Base-by-base conservation (phyloP, 2,113 vertebrate genomes). In the Strigops habroptila region DNA sequence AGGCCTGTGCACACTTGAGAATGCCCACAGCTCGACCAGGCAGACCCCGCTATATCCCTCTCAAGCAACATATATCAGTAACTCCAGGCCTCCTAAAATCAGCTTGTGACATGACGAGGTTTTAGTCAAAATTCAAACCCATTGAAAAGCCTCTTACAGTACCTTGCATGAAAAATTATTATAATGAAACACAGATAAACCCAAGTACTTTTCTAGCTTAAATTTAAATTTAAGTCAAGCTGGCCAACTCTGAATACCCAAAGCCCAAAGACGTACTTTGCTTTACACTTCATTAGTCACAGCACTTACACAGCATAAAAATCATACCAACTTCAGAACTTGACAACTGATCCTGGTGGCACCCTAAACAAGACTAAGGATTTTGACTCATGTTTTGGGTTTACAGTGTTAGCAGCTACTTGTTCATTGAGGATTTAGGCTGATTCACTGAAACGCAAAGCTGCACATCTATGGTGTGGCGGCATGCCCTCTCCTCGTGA, bases 391-490 rank as follows among this genome's bases (percentile, higher is more conserved):
- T 5, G 8, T 46, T 74, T 70, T 23, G 33, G 23, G 37, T 79
- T 93, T 76, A 63, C 4, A 4, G 17, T 2, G 11, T 75, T 39
- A 57, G 9, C 35, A 48, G 49, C 23, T 51, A 33, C 22, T 43
- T 21, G 1, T 1, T 33, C 43, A 80, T 27, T 6, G 10, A 63
- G 13, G 25, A 60, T n/a, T 60, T 31, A 11, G 33, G 12, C 35
- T 33, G 49, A 51, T 60, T 85, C 7, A 0, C 13, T 4, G 23
- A 55, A 82, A 33, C 28, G 28, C 5, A 22, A 33, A 39, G 28
- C 24, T 57, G 18, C 5, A 14, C 2, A 8, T 39, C 52, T 67
- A 27, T 0, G 0, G 6, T 6, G 15, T 18, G 13, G 13, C 18
- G 13, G 7, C 19, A 17, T 0, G 0, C 46, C 46, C 41, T 25